Evolutionary conservation across 2,797 vertebrate genomes (phyloP).

Genomic region (Alfaro cultratus): DNA sequence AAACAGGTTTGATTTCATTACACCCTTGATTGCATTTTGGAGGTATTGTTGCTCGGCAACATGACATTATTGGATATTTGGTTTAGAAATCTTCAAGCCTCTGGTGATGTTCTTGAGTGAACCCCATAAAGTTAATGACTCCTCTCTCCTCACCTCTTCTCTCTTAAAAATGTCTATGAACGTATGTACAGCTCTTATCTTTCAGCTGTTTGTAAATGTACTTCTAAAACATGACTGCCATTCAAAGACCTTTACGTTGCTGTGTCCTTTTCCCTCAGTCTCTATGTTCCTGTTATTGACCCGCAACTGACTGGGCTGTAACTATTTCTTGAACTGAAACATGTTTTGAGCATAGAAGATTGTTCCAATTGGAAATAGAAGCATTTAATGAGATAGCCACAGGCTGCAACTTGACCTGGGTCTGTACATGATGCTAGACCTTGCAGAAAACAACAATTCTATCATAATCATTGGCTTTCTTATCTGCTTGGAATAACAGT

Average conservation of each 20-base stretch:
- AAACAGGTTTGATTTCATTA: slow-evolving; percentile 61
- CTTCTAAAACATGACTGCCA: slow-evolving; percentile 15
- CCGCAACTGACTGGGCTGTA: slow-evolving; percentile 44
- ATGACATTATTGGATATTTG: slow-evolving; percentile 60
- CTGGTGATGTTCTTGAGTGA: slow-evolving; percentile 54
- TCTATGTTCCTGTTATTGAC: slow-evolving; percentile 45
- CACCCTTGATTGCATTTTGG: slow-evolving; percentile 61
- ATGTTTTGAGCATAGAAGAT: slow-evolving; percentile 24
- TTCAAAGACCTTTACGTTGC: slow-evolving; percentile 5
- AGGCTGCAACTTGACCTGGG: slow-evolving; percentile 5
- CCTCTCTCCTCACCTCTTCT: slow-evolving; percentile 7
- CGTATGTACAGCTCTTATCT: not conserved
- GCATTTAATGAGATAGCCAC: slow-evolving; percentile 39
- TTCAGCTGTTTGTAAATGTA: not conserved
- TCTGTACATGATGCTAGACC: not conserved
- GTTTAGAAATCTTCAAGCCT: slow-evolving; percentile 56
- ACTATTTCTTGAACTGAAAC: slow-evolving; percentile 49
- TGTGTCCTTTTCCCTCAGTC: slow-evolving; percentile 40
- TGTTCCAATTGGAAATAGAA: slow-evolving; percentile 7
- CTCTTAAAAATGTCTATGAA: not conserved
- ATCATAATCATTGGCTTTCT: slow-evolving; percentile 10
- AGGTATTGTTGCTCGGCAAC: slow-evolving; percentile 69
- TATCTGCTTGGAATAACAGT: slow-evolving; percentile 15
- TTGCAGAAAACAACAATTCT: slow-evolving; percentile 26
- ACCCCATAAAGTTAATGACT: slow-evolving; percentile 57